These are phyloP conservation scores for Drosophila yooni DNA, from an alignment of 2,888 invertebrate genomes.

Conservation along the genomic window DNA sequence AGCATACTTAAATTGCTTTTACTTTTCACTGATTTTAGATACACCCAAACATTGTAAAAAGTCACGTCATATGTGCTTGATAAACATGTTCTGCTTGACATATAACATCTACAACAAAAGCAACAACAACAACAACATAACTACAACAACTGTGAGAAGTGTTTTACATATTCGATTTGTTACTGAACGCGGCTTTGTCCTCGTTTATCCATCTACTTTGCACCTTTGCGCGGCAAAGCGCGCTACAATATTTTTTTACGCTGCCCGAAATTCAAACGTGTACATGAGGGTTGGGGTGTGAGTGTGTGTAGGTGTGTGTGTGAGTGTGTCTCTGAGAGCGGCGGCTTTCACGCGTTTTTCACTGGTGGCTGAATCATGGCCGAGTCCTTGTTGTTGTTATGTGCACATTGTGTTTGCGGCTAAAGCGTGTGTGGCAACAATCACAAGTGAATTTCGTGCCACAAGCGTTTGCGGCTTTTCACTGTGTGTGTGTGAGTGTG, in stretches of 20 bases:
- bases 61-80: slow-evolving; percentile 29
- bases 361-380: slow-evolving; percentile 41
- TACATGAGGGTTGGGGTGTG: background rate
- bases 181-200: slow-evolving; percentile 50
- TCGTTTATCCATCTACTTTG: slow-evolving; percentile 73
- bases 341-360: slow-evolving; percentile 66
- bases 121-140: slow-evolving; percentile 20
- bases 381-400: slow-evolving; percentile 42
- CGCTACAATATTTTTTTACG: slow-evolving; percentile 34
- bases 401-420: slow-evolving; percentile 51
- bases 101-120: slow-evolving; percentile 5
- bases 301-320: slow-evolving; percentile 14
- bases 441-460: slow-evolving; percentile 50
- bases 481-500: background rate
- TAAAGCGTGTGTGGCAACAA: slow-evolving; percentile 58
- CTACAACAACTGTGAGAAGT: slow-evolving; percentile 7
- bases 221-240: slow-evolving; percentile 62
- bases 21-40: slow-evolving; percentile 21
- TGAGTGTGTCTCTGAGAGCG: slow-evolving; percentile 7
- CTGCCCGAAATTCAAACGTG: slow-evolving; percentile 30
- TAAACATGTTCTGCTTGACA: slow-evolving; percentile 52
- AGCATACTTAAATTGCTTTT: slow-evolving; percentile 57
- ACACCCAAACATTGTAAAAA: slow-evolving; percentile 1
- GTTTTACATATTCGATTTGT: slow-evolving; percentile 54
- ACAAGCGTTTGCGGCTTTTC: slow-evolving; percentile 2